These are phyloP conservation scores for Oxystoma pomonae DNA, from an alignment of 2,888 invertebrate genomes.

Conservation along the genomic window DNA sequence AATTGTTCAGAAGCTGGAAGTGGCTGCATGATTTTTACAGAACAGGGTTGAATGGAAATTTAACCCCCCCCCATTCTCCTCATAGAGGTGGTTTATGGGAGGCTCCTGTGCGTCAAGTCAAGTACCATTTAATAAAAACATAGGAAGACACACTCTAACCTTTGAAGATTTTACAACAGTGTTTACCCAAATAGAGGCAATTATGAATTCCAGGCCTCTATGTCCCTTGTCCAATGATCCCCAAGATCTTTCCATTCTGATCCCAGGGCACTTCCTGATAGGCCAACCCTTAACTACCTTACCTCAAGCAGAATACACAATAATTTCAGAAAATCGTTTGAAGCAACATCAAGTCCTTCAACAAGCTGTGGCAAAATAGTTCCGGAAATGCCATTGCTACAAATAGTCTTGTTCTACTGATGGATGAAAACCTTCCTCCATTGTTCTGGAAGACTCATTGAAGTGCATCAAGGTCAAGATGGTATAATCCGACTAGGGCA, in stretches of 20 bases:
- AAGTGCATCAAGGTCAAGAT: no score
- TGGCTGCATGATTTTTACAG: slow-evolving; percentile 3
- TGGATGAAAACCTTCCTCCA: no score
- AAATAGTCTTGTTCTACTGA: no score
- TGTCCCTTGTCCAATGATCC: neutral
- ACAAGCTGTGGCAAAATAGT: no score
- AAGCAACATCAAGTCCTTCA: no score
- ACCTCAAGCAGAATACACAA: no score
- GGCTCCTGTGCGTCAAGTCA: slow-evolving; percentile 1
- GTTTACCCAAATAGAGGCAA: neutral
- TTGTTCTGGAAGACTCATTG: no score
- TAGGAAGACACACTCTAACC: slow-evolving; percentile 8
- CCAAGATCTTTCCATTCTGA: neutral
- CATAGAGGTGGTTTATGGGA: neutral
- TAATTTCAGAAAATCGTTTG: no score
- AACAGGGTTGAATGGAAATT: slow-evolving; percentile 13
- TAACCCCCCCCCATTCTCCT: slow-evolving; percentile 10
- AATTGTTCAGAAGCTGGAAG: slow-evolving; percentile 6
- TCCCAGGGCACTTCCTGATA: neutral
- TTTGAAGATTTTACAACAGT: slow-evolving; percentile 7
- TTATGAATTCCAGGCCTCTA: neutral
- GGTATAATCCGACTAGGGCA: no score
- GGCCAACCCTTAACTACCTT: neutral
- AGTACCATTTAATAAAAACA: slow-evolving; percentile 9
- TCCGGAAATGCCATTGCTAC: no score